Evolutionary conservation across 1,140 invertebrate genomes (phyloP).

Genomic region (Streblospio benedicti): DNA sequence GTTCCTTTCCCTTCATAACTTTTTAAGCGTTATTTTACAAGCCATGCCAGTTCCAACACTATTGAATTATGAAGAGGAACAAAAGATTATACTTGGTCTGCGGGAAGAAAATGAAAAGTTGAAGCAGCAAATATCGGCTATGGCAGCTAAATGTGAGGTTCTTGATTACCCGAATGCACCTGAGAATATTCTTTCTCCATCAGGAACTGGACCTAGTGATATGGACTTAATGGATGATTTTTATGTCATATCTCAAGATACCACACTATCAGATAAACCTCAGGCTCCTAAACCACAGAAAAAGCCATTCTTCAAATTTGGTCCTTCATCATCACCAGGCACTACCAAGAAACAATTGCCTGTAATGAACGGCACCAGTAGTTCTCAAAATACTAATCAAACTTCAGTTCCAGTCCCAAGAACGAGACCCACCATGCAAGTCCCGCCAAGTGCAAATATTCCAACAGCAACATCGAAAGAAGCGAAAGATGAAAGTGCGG

Average conservation of each 20-base stretch:
- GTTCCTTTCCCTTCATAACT: constrained; percentile 86
- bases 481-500: too few species aligned
- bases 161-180: background rate
- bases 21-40: constrained; percentile 72
- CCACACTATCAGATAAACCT: constrained; percentile 20
- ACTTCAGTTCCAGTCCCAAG: too few species aligned
- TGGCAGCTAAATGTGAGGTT: background rate
- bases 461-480: too few species aligned
- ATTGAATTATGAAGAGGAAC: constrained; percentile 75
- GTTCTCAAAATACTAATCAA: too few species aligned
- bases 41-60: constrained; percentile 56
- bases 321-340: too few species aligned
- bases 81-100: constrained; percentile 64
- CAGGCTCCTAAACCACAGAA: too few species aligned
- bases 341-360: too few species aligned
- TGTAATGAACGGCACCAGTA: too few species aligned
- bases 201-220: constrained; percentile 45
- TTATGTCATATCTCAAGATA: constrained; percentile 76
- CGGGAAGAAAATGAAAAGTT: constrained; percentile 74
- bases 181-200: constrained; percentile 35
- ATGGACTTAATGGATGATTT: constrained; percentile 81
- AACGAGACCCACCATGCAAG: too few species aligned
- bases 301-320: too few species aligned
- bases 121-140: constrained; percentile 51
- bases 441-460: too few species aligned